These are phyloP conservation scores for Lates calcarifer DNA, from an alignment of 2,113 vertebrate species.

Conservation along the genomic window DNA sequence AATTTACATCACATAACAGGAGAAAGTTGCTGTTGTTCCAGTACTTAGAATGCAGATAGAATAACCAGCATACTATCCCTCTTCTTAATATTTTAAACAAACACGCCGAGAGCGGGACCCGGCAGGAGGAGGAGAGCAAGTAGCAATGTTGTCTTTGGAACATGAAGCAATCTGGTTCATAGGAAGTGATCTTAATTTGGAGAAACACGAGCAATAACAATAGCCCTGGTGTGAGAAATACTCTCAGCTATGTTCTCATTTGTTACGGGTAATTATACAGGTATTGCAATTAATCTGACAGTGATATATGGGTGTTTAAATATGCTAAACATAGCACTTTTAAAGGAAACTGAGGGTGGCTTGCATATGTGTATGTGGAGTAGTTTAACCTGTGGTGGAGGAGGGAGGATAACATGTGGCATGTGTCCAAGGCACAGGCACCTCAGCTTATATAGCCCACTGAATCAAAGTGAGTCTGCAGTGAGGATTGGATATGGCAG, in stretches of 20 bases:
- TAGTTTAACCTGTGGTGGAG: background rate
- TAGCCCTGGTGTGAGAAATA: slow-evolving; percentile 20
- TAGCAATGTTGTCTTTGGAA: slow-evolving; percentile 23
- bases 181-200: slow-evolving; percentile 40
- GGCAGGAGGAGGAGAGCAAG: background rate
- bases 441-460: slow-evolving; percentile 23
- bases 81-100: slow-evolving; percentile 21
- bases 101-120: background rate
- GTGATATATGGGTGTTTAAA: slow-evolving; percentile 38
- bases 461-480: slow-evolving; percentile 53
- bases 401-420: background rate
- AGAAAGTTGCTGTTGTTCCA: background rate
- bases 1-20: background rate
- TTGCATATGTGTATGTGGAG: background rate
- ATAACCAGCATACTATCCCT: background rate
- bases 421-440: slow-evolving; percentile 11
- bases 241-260: slow-evolving; percentile 44
- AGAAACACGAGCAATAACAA: slow-evolving; percentile 17
- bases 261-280: slow-evolving; percentile 40
- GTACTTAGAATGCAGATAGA: background rate
- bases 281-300: slow-evolving; percentile 48
- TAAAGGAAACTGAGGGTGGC: background rate
- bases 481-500: slow-evolving; percentile 61
- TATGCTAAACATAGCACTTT: slow-evolving; percentile 38
- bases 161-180: background rate